Evolutionary conservation across 2,888 invertebrate species (phyloP).

Genomic region (Ellobium chinense): DNA sequence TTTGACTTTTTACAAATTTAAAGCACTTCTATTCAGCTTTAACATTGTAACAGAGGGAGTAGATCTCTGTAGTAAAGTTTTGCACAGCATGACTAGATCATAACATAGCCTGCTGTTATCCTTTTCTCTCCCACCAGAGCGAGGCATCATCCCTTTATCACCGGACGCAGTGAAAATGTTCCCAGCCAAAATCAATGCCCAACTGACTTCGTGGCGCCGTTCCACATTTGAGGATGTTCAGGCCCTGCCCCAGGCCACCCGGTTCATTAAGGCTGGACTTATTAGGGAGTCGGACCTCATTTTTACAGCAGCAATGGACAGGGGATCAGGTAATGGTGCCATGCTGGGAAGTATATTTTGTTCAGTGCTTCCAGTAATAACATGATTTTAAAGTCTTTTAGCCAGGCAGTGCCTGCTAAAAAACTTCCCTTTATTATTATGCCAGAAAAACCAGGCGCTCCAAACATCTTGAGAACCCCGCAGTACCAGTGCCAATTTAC

Average conservation of each 20-base stretch:
- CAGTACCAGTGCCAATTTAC: no score
- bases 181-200: constrained; percentile 76
- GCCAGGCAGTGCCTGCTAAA: no score
- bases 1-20: no score
- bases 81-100: no score
- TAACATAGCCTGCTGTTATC: not conserved
- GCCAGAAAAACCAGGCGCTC: no score
- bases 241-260: constrained; percentile 68
- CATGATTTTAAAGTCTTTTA: no score
- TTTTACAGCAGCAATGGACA: constrained; percentile 88
- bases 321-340: constrained; percentile 87
- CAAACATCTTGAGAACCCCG: no score
- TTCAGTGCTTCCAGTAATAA: no score
- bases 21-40: no score
- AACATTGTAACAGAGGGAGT: not conserved
- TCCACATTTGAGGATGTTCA: constrained; percentile 85
- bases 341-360: no score
- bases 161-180: constrained; percentile 72
- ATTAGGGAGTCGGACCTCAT: constrained; percentile 77
- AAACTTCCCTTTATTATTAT: no score
- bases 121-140: constrained; percentile 63
- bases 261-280: constrained; percentile 75
- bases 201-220: constrained; percentile 85
- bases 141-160: constrained; percentile 66
- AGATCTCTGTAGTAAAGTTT: not conserved